Base-by-base conservation (phyloP, 2,113 vertebrate genomes). In the Melanocharis versteri region DNA sequence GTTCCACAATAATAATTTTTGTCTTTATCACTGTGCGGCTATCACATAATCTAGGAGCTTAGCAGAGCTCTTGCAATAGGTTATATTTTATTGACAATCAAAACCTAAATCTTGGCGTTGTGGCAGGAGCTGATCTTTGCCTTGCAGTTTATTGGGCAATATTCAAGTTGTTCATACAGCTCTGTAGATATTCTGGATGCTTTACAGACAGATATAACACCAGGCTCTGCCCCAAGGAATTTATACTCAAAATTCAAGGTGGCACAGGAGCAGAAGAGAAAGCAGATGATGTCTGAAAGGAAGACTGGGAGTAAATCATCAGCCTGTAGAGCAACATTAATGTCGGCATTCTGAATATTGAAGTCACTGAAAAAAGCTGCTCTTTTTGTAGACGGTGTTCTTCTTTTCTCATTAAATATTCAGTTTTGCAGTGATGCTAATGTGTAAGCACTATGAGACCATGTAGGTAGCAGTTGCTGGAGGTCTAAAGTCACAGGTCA, bases 71-170 rank as follows among this genome's bases (percentile, higher is more conserved):
- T 86, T 90, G 82, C 21, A 65, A 58, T 83, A 89, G 68, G 75
- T 88, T 86, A 70, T 90, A 72, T 95, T 96, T 95, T 79, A 94
- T 33, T 78, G 89, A 87, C 77, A 62, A 60, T 58, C 86, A 81
- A 76, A 58, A 83, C 83, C 45, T 75, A 75, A 83, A 90, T 81
- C 58, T 88, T 81, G 58, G 42, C 1, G 0, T 39, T 51, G 50
- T 68, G 50, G 40, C 60, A 87, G 90, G 28, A 81, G 60, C 22
- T 86, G 79, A 83, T 90, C 56, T 93, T 89, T 78, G 45, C 94
- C 68, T 86, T 89, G 60, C 35, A 64, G 68, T 88, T 96, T 96
- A 87, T 60, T 80, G 53, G 87, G 51, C 40, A 70, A 50, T 88
- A 83, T 87, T 94, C 61, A 92, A 68, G 66, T 87, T 76, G 17